These are phyloP conservation scores for Steinernema scapterisci DNA, from an alignment of 2,888 invertebrate genomes.

Conservation along the genomic window DNA sequence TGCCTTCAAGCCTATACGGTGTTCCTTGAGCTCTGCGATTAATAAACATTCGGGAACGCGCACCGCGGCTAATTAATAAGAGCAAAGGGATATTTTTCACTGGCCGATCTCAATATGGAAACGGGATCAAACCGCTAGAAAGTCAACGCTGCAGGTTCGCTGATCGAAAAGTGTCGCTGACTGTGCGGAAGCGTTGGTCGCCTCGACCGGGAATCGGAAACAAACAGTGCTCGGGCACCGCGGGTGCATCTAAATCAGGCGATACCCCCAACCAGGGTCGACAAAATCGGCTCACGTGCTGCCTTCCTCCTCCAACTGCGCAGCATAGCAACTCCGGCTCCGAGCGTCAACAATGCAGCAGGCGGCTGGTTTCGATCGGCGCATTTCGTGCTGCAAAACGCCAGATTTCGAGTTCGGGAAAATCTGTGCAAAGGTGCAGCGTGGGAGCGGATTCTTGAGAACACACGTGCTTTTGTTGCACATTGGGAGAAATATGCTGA, in stretches of 20 bases:
- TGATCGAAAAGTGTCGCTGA: conserved; percentile 17
- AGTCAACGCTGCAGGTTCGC: background rate
- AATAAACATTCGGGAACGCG: background rate
- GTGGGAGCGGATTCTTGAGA: conserved; percentile 7
- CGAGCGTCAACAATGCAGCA: no score
- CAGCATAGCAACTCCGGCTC: conserved; percentile 15
- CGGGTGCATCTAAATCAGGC: conserved; percentile 18
- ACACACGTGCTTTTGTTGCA: background rate
- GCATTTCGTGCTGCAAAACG: conserved; percentile 18
- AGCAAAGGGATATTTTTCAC: conserved; percentile 4
- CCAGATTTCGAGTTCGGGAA: background rate
- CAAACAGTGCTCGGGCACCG: conserved; percentile 26
- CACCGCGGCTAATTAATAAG: conserved; percentile 13
- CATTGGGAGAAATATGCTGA: no score
- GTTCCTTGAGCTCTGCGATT: background rate
- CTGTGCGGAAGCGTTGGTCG: background rate
- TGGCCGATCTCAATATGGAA: background rate
- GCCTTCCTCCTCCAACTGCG: background rate
- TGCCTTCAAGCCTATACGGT: background rate
- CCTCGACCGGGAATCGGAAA: background rate
- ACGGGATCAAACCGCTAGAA: conserved; percentile 14
- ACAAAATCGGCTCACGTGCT: conserved; percentile 22
- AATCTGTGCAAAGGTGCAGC: background rate
- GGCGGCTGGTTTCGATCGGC: no score
- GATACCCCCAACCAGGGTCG: conserved; percentile 12